Conservation (phyloP, 2,888 invertebrate species). For the Chymomyza procnemis region DNA sequence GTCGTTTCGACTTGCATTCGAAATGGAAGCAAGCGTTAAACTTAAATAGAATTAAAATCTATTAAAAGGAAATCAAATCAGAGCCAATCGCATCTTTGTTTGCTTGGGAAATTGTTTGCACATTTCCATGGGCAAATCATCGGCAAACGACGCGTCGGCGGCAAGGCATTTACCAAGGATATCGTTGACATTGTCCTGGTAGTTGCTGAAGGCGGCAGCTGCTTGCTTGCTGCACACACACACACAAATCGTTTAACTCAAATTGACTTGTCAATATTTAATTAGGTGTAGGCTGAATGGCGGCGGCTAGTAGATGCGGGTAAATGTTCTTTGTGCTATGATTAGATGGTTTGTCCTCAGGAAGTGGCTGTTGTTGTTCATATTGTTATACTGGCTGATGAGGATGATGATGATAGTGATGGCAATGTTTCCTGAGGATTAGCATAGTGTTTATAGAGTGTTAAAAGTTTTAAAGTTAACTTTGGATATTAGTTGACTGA, state of each 20-base stretch:
- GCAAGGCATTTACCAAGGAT: constrained; percentile 21
- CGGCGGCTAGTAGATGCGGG: neutral
- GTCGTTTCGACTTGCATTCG: constrained; percentile 25
- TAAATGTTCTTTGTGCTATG: neutral
- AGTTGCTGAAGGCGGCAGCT: constrained; percentile 44
- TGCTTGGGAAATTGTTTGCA: constrained; percentile 33
- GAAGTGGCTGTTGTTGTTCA: neutral
- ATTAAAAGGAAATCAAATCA: constrained; percentile 69
- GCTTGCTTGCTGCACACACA: too few species aligned
- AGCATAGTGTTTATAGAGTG: constrained; percentile 5
- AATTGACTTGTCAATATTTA: constrained; percentile 73
- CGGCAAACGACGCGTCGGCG: constrained; percentile 8
- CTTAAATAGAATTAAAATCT: constrained; percentile 55
- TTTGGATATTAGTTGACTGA: neutral
- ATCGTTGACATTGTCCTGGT: constrained; percentile 28
- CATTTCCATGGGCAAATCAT: constrained; percentile 31
- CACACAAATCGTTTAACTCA: constrained; percentile 70
- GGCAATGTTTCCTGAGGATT: constrained; percentile 58
- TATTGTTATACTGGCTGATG: neutral
- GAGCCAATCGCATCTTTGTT: constrained; percentile 68
- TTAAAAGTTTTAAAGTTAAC: neutral
- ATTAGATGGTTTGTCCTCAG: neutral
- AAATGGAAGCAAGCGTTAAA: constrained; percentile 26
- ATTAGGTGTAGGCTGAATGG: constrained; percentile 43
- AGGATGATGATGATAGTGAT: neutral